A percentile compares a stretch with the other conserved stretches of the same genome.
Evolutionary conservation across 2,888 invertebrate species (phyloP).

Genomic region (Stenotaenia linearis): DNA sequence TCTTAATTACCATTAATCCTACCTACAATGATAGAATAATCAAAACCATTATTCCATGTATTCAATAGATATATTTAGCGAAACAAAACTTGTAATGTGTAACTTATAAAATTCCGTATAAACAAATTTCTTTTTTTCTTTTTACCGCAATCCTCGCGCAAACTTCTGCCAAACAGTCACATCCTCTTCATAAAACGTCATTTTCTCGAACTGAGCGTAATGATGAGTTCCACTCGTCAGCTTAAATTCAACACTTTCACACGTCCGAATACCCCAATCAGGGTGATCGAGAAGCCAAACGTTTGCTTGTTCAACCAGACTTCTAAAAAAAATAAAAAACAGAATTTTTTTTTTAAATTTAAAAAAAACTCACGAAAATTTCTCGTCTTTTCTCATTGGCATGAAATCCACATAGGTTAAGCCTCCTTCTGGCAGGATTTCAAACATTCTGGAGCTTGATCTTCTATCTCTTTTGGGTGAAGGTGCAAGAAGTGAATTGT

Average conservation of each 20-base stretch:
- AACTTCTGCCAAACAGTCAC: conserved; percentile 33
- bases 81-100: too few relatives aligned
- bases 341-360: too few relatives aligned
- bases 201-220: conserved; percentile 33
- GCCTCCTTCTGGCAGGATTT: conserved; percentile 21
- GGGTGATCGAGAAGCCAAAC: conserved; percentile 35
- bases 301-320: conserved; percentile 38
- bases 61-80: too few relatives aligned
- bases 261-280: conserved; percentile 37
- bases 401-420: conserved; percentile 37
- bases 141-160: conserved; percentile 2
- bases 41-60: too few relatives aligned
- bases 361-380: background rate
- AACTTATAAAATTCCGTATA: too few relatives aligned
- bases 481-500: background rate
- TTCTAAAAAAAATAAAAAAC: conserved; percentile 30
- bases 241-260: conserved; percentile 39
- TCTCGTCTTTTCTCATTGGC: conserved; percentile 31
- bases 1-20: too few relatives aligned
- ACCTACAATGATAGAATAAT: too few relatives aligned
- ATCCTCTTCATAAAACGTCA: conserved; percentile 37
- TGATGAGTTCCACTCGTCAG: background rate
- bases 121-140: too few relatives aligned
- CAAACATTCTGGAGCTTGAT: background rate
- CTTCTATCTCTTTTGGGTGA: conserved; percentile 12